Base-by-base conservation (phyloP, 2,113 vertebrate genomes). In the Oostethus manadensis region DNA sequence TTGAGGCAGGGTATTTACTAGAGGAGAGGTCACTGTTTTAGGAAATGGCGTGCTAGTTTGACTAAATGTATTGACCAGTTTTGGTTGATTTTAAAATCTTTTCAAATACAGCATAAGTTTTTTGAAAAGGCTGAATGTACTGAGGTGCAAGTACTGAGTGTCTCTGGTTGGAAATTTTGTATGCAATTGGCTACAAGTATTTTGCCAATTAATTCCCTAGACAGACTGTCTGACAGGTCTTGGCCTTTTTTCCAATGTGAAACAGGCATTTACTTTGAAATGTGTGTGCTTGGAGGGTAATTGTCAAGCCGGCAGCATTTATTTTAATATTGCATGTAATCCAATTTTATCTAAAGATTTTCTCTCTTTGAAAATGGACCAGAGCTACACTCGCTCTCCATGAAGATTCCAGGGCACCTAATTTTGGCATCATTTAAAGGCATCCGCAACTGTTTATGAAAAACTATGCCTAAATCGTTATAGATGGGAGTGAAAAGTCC, bases 181-280 rank as follows among this genome's bases (percentile, higher is more conserved):
- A 33, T 33, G 7, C 8, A 6, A 33, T 33, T 33, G 29, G 29
- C 29, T 33, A 33, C 29, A 33, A 33, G 29, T 33, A 33, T 33
- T 33, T 33, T 33, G 8, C 56, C 69, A 60, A 73, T 76, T 61
- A 60, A 73, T 57, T 64, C 43, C 64, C 60, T 60, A 22, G 51
- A 56, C 29, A 33, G 29, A 33, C 29, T 7, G 29, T 8, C 33
- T 40, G 16, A 48, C 38, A 4, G 38, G 38, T 42, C 13, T 42
- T 42, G 2, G 11, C 11, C 13, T 14, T 42, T 42, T 42, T 42
- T 42, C 10, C 38, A 42, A 11, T 26, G 10, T 38, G 35, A 38
- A 38, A 42, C 7, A 35, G 7, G 4, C 10, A 8, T 35, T 42
- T 14, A 6, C 35, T 11, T 13, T 13, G 38, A 10, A 42, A 42